Conservation (phyloP, 2,113 vertebrate species). For the Psittacus erithacus region DNA sequence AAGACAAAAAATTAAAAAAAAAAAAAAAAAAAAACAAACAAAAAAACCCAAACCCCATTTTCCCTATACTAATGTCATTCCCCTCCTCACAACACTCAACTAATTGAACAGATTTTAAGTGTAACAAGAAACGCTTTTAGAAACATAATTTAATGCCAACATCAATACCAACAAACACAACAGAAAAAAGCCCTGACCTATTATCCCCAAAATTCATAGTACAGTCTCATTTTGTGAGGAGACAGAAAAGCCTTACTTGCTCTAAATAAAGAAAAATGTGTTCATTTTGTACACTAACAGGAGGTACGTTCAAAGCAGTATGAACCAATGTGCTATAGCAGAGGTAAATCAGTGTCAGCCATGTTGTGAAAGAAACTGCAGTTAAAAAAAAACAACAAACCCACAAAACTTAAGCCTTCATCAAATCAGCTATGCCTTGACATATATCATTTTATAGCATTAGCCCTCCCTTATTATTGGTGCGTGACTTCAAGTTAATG, state of each 20-base stretch:
- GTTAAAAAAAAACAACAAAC: not conserved
- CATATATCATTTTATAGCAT: not conserved
- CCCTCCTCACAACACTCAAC: not conserved
- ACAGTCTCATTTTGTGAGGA: not conserved
- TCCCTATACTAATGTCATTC: not conserved
- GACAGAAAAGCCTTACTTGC: not conserved
- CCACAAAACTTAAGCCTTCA: not conserved
- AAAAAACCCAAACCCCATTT: not conserved
- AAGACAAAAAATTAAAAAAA: not conserved
- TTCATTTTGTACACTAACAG: not conserved
- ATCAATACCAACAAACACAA: not conserved
- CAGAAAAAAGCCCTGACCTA: not conserved
- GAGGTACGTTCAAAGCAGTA: slow-evolving; percentile 15
- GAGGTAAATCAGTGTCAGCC: slow-evolving; percentile 42
- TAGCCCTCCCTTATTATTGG: not conserved
- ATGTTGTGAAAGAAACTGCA: slow-evolving; percentile 64
- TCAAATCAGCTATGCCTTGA: slow-evolving; percentile 6
- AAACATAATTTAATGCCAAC: not conserved
- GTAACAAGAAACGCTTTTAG: not conserved
- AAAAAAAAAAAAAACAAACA: not conserved
- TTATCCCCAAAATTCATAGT: not conserved
- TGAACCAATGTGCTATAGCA: slow-evolving; percentile 18
- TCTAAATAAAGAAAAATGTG: not conserved
- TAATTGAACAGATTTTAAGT: not conserved
- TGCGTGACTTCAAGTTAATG: not conserved